Evolutionary conservation across 2,113 vertebrate genomes (phyloP).

Genomic region (Enhydra lutris): DNA sequence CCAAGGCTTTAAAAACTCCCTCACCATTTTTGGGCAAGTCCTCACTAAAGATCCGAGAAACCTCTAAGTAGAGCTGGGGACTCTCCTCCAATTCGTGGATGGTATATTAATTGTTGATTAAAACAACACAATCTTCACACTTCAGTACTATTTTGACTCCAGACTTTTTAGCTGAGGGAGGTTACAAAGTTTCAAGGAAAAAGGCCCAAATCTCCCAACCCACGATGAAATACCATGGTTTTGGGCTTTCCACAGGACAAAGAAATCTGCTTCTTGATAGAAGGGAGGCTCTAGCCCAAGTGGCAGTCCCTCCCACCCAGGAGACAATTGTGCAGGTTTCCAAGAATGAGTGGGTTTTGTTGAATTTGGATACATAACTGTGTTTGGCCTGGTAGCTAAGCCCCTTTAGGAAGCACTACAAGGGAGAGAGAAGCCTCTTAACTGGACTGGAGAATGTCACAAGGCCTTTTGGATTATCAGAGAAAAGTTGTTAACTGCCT

Average conservation of each 20-base stretch:
- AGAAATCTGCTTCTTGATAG: background rate
- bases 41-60: background rate
- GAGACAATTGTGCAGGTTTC: background rate
- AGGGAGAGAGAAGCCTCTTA: background rate
- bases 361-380: background rate
- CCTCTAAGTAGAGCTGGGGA: background rate
- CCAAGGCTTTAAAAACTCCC: background rate
- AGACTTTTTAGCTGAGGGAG: background rate
- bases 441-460: background rate
- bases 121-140: background rate
- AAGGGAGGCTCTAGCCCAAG: background rate
- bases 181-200: background rate
- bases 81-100: background rate
- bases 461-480: background rate
- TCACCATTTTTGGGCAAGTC: background rate
- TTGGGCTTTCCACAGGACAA: background rate
- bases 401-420: background rate
- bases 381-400: background rate
- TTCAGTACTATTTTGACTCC: background rate
- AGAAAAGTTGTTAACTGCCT: background rate
- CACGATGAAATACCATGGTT: background rate
- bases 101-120: background rate
- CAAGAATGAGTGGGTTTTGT: background rate
- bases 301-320: background rate
- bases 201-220: background rate